A percentile compares a stretch with the other conserved stretches of the same genome.
These are phyloP conservation scores for Scaptomyza montana DNA, from an alignment of 1,140 invertebrate genomes.

Conservation along the genomic window DNA sequence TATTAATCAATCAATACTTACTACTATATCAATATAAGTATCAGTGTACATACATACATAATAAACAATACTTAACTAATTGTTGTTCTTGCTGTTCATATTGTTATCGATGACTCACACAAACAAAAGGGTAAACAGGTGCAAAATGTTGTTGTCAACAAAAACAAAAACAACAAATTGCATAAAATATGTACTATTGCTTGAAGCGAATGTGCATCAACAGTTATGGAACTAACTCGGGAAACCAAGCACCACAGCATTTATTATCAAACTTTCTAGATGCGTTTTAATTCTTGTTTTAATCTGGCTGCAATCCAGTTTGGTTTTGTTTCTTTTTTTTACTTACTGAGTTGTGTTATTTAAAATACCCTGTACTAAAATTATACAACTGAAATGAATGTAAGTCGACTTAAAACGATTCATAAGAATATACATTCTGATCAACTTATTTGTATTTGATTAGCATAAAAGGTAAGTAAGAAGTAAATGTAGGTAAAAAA, in stretches of 20 bases:
- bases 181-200: conserved; percentile 45
- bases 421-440: too few species aligned
- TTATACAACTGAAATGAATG: too few species aligned
- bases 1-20: conserved; percentile 2
- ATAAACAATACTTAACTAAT: conserved; percentile 48
- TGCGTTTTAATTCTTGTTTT: too few species aligned
- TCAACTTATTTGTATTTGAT: too few species aligned
- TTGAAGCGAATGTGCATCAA: conserved; percentile 15
- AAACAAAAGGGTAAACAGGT: conserved; percentile 40
- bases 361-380: too few species aligned
- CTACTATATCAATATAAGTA: conserved; percentile 15
- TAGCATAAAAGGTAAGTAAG: too few species aligned
- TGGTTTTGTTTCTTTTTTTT: background rate
- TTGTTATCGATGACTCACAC: conserved; percentile 41
- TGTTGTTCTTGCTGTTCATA: conserved; percentile 30
- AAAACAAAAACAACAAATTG: conserved; percentile 13
- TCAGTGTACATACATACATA: conserved; percentile 21
- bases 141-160: conserved; percentile 30
- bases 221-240: conserved; percentile 22
- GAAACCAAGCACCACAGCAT: conserved; percentile 1
- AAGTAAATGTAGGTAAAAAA: too few species aligned
- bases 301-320: conserved; percentile 27
- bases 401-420: too few species aligned
- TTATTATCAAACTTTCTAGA: background rate
- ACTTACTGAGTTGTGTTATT: too few species aligned